phyloP scores from a whole-genome alignment of 2,113 vertebrate species.

The Eulacestoma nigropectus region DNA sequence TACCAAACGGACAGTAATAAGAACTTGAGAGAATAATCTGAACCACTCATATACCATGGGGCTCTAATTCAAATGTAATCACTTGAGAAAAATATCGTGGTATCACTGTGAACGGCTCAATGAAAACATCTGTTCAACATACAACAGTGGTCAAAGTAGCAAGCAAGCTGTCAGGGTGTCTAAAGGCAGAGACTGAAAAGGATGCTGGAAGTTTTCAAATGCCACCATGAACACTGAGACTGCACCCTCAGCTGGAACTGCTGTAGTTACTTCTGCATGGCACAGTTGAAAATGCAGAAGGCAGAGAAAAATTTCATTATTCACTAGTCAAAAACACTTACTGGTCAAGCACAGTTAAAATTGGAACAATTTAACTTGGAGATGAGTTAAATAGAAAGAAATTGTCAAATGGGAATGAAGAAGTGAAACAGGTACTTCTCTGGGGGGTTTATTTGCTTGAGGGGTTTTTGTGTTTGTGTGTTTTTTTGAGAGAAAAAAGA shows the following conservation, averaged over 20 bases:
- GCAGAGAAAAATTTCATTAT: not conserved
- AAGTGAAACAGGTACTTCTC: not conserved
- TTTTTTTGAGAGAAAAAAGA: not conserved
- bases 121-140: conserved; percentile 58
- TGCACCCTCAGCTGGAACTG: not conserved
- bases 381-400: not conserved
- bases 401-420: not conserved
- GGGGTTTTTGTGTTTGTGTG: not conserved
- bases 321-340: not conserved
- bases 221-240: not conserved
- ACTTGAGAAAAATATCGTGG: conserved; percentile 39
- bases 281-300: not conserved
- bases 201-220: not conserved
- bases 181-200: not conserved
- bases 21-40: conserved; percentile 57
- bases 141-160: not conserved
- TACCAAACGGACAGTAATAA: not conserved
- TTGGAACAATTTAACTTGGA: not conserved
- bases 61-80: conserved; percentile 56
- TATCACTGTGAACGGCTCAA: conserved; percentile 19
- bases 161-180: not conserved
- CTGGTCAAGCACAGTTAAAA: not conserved
- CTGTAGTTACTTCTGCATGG: not conserved
- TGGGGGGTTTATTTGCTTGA: not conserved
- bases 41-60: not conserved